Base-by-base conservation (phyloP, 2,888 invertebrate genomes). In the Eumacrocentrus americanus region DNA sequence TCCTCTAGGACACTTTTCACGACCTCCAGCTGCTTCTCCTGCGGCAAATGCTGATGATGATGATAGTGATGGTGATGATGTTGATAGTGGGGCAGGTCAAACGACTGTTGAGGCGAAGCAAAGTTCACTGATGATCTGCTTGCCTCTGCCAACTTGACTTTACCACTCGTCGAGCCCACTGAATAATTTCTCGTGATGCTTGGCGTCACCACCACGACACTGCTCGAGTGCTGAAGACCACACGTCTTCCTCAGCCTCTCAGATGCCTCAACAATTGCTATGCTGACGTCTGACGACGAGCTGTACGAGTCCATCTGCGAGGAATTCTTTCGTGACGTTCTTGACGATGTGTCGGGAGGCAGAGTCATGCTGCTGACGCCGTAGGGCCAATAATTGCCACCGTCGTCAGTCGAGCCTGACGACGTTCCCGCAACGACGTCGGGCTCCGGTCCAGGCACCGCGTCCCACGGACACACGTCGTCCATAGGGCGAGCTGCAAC, bases 281-380 rank as follows among this genome's bases (percentile, higher is more conserved):
- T 82, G 76, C 89, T 89, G 64, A 90, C 86, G 77, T 92, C 91
- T 16, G 91, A 90, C 9, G 89, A 89, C n/a, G 89, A 89, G 74
- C 88, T 88, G 72, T 87, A 89, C 12, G 89, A 89, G 79, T 90
- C 89, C 44, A 89, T 81, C 69, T 85, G 85, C 11, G 85, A 82
- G 3, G 89, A 89, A 79, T 89, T 89, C 75, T 89, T 89, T 22
- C 89, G 83, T 14, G 86, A 82, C n/a, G 76, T 65, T 16, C 73
- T 64, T 12, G 65, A 65, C 9, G 56, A 51, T 29, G 56, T 57
- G 9, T 60, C 60, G n/a, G 22, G 48, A 3, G 55, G 55, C 50
- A 60, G 16, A 4, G 22, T 20, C 12, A 55, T 60, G 7, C 52
- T 42, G 3, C 37, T 40, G 34, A 22, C 22, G 3, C 35, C 23